phyloP scores from a whole-genome alignment of 2,797 vertebrate genomes.

The Tiaroga cobitis region DNA sequence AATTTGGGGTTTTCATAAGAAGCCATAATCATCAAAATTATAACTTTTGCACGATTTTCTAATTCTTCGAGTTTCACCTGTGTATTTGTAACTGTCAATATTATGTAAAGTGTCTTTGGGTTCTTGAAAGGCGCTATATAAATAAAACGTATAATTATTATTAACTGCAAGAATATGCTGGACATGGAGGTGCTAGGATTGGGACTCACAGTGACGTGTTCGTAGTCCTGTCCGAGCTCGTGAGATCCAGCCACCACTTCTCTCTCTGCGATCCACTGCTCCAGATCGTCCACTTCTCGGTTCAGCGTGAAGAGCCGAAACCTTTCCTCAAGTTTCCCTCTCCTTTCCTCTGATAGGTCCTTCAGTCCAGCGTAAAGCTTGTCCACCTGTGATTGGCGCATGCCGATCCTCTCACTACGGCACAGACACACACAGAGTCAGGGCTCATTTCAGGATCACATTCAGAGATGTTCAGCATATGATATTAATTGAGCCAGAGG shows the following conservation, averaged over 20 bases:
- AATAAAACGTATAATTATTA: too few species aligned
- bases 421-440: background rate
- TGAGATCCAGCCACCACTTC: slow-evolving; percentile 97
- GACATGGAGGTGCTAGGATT: background rate
- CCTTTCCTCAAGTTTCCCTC: slow-evolving; percentile 92
- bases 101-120: too few species aligned
- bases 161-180: too few species aligned
- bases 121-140: too few species aligned
- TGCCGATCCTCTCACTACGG: slow-evolving; percentile 91
- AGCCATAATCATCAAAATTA: too few species aligned
- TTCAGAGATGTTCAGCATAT: background rate
- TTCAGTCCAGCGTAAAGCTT: slow-evolving; percentile 95
- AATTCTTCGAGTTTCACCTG: too few species aligned
- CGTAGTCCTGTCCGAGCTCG: slow-evolving; percentile 95
- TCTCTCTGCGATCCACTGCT: slow-evolving; percentile 96
- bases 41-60: too few species aligned
- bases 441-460: background rate
- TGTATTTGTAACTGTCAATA: too few species aligned
- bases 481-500: background rate
- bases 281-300: slow-evolving; percentile 95
- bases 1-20: too few species aligned
- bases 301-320: slow-evolving; percentile 96
- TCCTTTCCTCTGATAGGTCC: slow-evolving; percentile 90
- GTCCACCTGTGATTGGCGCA: slow-evolving; percentile 97
- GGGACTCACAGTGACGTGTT: slow-evolving; percentile 87